Base-by-base conservation (phyloP, 2,888 invertebrate genomes). In the Girardia tigrina region DNA sequence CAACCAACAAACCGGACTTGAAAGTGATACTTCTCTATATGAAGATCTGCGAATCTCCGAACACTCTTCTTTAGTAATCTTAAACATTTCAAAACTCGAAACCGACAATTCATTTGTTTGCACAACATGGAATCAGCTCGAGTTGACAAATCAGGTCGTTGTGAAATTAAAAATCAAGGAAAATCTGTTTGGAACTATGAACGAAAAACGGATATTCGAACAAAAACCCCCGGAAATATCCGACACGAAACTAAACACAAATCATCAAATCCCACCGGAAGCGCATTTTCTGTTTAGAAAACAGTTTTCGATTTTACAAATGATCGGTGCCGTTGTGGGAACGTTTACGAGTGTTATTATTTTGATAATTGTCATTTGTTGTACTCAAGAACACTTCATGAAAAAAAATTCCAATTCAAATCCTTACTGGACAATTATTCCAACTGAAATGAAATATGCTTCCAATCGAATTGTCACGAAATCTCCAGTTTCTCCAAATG, bases 241-340 rank as follows among this genome's bases (percentile, higher is more conserved):
- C 8, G 56, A 56, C 23, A 6, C n/a, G 56, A 56, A 56, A 56
- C n/a, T 56, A 4, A 42, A 23, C 8, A 42, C 56, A n/a, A 29
- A 28, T 26, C 26, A 12, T 2, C 42, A 74, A 6, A 56, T 42
- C 8, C n/a, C 28, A 29, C 42, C 74, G 2, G 42, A 23, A 26
- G n/a, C 42, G 4, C 26, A 42, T 16, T 74, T 56, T 69, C n/a
- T 74, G 4, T 74, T 42, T 28, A 1, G 28, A 26, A 74, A 74
- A 42, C 74, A 74, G 28, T 74, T 74, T 20, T 56, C 74, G 1
- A 42, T 74, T 42, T 56, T 74, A 28, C 42, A 74, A 56, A 74
- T 74, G 74, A 74, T 74, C 26, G 74, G 74, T 26, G 74, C 74
- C 8, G 74, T 74, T 8, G 74, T 74, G 16, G 74, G 74, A 14